Evolutionary conservation across 2,113 vertebrate genomes (phyloP).

Genomic region (Phrynocephalus versicolor): DNA sequence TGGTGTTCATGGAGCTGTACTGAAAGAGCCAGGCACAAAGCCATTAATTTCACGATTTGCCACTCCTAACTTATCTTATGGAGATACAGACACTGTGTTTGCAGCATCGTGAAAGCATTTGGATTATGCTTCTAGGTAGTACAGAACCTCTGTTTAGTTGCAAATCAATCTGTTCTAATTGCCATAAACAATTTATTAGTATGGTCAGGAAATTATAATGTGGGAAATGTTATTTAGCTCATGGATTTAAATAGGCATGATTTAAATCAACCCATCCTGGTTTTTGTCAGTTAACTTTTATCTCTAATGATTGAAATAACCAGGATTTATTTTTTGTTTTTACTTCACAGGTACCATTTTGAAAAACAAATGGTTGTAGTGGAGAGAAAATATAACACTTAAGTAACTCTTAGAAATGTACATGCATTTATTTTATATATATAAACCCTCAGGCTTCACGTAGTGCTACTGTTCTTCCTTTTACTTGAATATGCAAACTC

Average conservation of each 20-base stretch:
- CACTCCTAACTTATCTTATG: background rate
- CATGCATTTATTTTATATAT: background rate
- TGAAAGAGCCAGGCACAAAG: background rate
- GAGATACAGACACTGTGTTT: background rate
- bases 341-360: background rate
- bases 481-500: conserved; percentile 10
- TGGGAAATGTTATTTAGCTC: background rate
- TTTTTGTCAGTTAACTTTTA: background rate
- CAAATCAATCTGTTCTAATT: background rate
- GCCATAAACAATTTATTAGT: background rate
- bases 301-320: background rate
- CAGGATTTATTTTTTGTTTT: background rate
- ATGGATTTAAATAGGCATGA: background rate
- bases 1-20: background rate
- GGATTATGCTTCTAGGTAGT: background rate
- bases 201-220: background rate
- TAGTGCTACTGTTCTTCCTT: background rate
- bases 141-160: background rate
- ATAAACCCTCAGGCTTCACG: background rate
- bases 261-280: background rate
- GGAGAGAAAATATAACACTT: background rate
- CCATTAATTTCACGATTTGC: background rate
- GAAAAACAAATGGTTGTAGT: background rate
- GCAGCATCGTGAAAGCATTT: background rate
- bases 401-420: background rate